Evolutionary conservation across 2,888 invertebrate genomes (phyloP).

Genomic region (Phaedon cochleariae): DNA sequence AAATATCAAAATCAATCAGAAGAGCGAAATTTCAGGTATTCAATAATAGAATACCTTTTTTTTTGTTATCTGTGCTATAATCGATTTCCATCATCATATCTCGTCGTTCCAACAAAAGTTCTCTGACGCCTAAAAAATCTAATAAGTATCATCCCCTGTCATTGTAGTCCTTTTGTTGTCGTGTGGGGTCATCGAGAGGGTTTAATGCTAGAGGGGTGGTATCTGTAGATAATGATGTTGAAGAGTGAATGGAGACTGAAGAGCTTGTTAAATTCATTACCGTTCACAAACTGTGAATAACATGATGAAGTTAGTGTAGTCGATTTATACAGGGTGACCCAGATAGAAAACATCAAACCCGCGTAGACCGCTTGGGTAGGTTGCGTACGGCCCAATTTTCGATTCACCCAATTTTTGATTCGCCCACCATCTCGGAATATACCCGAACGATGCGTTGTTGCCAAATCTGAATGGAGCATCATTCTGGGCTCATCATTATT

Average conservation of each 20-base stretch:
- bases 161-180: slow-evolving; percentile 21
- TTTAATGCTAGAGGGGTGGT: slow-evolving; percentile 17
- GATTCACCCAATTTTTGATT: too few species aligned
- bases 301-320: not conserved
- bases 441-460: too few species aligned
- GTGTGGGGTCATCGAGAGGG: slow-evolving; percentile 19
- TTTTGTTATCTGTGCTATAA: not conserved
- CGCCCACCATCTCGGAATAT: too few species aligned
- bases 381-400: too few species aligned
- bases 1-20: too few species aligned
- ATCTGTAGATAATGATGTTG: slow-evolving; percentile 29
- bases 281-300: slow-evolving; percentile 29
- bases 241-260: slow-evolving; percentile 21
- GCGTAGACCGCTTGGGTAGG: too few species aligned
- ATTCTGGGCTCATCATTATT: too few species aligned
- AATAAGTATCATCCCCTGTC: slow-evolving; percentile 31
- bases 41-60: too few species aligned
- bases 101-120: slow-evolving; percentile 22
- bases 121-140: slow-evolving; percentile 34
- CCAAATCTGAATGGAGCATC: too few species aligned
- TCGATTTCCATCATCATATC: slow-evolving; percentile 7
- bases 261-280: slow-evolving; percentile 35
- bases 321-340: too few species aligned
- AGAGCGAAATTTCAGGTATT: too few species aligned
- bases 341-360: too few species aligned